These are phyloP conservation scores for Platysternon megacephalum DNA, from an alignment of 2,113 vertebrate genomes.

Conservation along the genomic window DNA sequence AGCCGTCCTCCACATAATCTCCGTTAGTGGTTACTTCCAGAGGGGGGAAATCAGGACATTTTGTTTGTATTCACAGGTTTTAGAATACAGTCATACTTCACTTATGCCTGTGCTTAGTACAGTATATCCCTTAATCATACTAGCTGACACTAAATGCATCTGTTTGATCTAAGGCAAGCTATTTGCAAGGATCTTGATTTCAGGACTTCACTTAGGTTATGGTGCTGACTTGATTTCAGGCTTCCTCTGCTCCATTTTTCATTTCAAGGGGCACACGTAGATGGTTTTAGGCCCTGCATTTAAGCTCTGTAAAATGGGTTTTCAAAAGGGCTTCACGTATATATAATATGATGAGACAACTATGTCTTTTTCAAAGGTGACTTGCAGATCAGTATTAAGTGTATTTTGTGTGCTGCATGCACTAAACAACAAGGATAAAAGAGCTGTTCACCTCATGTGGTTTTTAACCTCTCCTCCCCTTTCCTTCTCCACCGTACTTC, in stretches of 20 bases:
- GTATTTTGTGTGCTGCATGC: too few relatives aligned
- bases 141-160: not conserved
- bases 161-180: not conserved
- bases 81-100: not conserved
- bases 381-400: too few relatives aligned
- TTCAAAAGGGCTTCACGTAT: too few relatives aligned
- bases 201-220: not conserved
- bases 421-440: too few relatives aligned
- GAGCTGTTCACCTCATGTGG: too few relatives aligned
- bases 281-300: not conserved
- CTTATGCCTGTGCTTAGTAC: not conserved
- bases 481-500: too few relatives aligned
- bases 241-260: not conserved
- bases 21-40: not conserved
- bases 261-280: not conserved
- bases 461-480: too few relatives aligned
- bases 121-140: not conserved
- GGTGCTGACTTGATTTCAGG: not conserved
- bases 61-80: not conserved
- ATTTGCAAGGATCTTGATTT: not conserved
- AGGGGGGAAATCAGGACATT: not conserved
- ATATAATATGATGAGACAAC: too few relatives aligned
- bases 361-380: too few relatives aligned
- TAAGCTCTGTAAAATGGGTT: not conserved
- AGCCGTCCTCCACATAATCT: not conserved